Base-by-base conservation (phyloP, 2,113 vertebrate genomes). In the Zootoca vivipara region DNA sequence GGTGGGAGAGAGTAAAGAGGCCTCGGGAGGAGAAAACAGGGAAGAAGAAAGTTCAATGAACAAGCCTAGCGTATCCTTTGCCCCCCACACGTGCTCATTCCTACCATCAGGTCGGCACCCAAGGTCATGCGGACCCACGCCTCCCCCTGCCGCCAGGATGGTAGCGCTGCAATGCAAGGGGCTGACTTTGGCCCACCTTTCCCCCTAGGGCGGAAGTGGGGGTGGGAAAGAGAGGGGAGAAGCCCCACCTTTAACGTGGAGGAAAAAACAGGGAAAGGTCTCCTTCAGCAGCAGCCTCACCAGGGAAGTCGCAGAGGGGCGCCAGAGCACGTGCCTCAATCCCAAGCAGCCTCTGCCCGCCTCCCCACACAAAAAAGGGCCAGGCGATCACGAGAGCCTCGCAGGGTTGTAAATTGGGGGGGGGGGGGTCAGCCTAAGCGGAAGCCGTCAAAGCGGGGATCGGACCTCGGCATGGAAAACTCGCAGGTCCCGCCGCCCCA, bases 101-200 rank as follows among this genome's bases (percentile, higher is more conserved):
- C 58, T 33, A 15, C 70, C 12, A 40, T 18, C 64, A 24, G 79
- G 70, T 75, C 87, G 30, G 22, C 18, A 9, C 16, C 74, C 87
- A 88, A 88, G 87, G 87, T 88, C 87, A 88, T 38, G 12, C 58
- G 52, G 81, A 52, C 22, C 72, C 4, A 30, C 22, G 33, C 7
- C 81, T 5, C 81, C 87, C 81, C 73, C 87, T 83, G 33, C 15
- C 30, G 24, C 20, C 42, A 72, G 0, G 58, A 67, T 4, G 35
- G 56, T 20, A 1, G 56, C 40, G 16, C 33, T 72, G 52, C 85
- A 56, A 38, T 52, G 46, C 10, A 52, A 52, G 10, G 46, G 4
- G 4, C 56, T 15, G 16, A 56, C 22, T 62, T 26, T 33, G 16
- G 5, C 33, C 35, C 83, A 12, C 72, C 15, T 2, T 42, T 1